Evolutionary conservation across 1,140 invertebrate species (phyloP), one percentile per base, ranked within the genome.

Genomic region (Cardiocondyla obscurior): DNA sequence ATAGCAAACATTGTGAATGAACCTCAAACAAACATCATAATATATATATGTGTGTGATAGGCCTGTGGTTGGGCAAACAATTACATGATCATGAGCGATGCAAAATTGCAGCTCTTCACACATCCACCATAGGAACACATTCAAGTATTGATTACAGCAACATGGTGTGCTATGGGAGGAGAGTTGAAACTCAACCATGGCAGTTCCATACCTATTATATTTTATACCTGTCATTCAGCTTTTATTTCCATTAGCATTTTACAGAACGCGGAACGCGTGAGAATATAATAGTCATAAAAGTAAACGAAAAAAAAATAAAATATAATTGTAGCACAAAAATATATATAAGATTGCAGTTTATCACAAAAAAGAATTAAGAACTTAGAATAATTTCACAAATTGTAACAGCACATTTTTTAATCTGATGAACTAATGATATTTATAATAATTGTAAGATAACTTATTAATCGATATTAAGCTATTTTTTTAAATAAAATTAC

Each of bases 61-160:
- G n/a, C 58, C 12, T 51, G 30, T 14, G 8, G 19, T 82, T 10
- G 74, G 12, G 33, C n/a, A 2, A 28, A 7, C 14, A 62, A 51
- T 53, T 39, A 82, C 16, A 10, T 53, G n/a, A 79, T 36, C 5
- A 44, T 14, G 10, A 42, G 33, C 3, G 12, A 55, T 53, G 46
- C 22, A 79, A 79, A 81, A 64, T 82, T 60, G 22, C 55, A 73
- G 10, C 57, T 82, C 74, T 87, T 88, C 87, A 87, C 77, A 73
- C 83, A 87, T 73, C 58, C 90, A 91, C 86, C 85, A 89, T 88
- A 92, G 85, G 86, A 83, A 85, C 89, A 92, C 89, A 93, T 91
- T 93, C 91, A 92, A 93, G 93, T 93, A 93, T 93, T 93, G 93
- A 93, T 93, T 93, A 90, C 90, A 90, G 89, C 83, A 92, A 87